Conservation (phyloP, 2,888 invertebrate genomes). For the Ernsta delagoae region DNA sequence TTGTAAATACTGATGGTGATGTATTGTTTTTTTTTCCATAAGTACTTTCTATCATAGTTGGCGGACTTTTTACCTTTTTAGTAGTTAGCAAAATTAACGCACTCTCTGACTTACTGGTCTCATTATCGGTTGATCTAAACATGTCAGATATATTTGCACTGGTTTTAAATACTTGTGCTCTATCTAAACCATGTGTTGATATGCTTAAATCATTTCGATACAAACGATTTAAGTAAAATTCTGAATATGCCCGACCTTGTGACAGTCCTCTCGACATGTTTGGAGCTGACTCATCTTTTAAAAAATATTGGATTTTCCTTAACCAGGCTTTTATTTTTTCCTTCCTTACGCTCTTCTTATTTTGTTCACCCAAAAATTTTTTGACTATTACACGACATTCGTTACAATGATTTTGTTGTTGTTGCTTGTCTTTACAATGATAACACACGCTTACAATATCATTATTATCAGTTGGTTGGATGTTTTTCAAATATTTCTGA, state of each 20-base stretch:
- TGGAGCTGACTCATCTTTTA: conserved; percentile 41
- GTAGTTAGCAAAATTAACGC: background rate
- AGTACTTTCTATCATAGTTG: no score
- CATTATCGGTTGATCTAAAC: background rate
- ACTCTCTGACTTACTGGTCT: conserved; percentile 21
- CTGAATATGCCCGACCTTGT: conserved; percentile 39
- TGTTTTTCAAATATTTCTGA: conserved; percentile 51
- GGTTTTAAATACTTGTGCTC: conserved; percentile 34
- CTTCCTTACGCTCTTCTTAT: conserved; percentile 36
- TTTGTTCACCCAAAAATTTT: conserved; percentile 47
- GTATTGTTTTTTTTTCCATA: no score
- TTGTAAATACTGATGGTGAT: no score
- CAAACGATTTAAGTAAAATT: conserved; percentile 39
- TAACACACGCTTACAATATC: conserved; percentile 60
- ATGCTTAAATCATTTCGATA: conserved; percentile 27
- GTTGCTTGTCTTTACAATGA: conserved; percentile 52
- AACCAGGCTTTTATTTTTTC: conserved; percentile 48
- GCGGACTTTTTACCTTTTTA: no score
- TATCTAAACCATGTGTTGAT: conserved; percentile 4
- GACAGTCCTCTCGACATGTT: conserved; percentile 26
- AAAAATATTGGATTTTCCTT: conserved; percentile 45
- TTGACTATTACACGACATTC: conserved; percentile 57
- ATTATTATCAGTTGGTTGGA: conserved; percentile 50
- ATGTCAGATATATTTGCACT: background rate
- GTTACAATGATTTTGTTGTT: conserved; percentile 51